Evolutionary conservation across 1,140 invertebrate genomes (phyloP).

Genomic region (Lepidurus couesii): DNA sequence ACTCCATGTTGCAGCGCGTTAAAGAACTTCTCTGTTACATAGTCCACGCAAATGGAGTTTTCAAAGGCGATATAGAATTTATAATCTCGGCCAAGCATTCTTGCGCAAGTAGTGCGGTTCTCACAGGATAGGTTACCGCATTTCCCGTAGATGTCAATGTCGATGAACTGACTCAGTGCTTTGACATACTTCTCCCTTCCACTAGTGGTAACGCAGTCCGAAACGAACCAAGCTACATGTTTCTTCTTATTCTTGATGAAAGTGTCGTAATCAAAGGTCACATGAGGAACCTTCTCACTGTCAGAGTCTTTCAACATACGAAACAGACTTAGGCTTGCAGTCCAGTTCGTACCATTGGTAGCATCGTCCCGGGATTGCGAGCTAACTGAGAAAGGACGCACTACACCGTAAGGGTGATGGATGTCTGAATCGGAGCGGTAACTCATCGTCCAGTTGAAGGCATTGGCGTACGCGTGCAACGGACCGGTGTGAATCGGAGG

Average conservation of each 20-base stretch:
- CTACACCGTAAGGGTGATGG: neutral
- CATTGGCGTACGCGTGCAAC: neutral
- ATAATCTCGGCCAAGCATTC: slow-evolving; percentile 25
- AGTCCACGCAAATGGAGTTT: slow-evolving; percentile 44
- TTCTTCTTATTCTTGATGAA: slow-evolving; percentile 42
- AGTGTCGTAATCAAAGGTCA: neutral
- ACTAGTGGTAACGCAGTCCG: slow-evolving; percentile 54
- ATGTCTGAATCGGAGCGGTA: neutral
- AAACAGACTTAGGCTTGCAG: neutral
- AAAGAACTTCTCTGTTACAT: slow-evolving; percentile 45
- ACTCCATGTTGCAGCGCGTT: slow-evolving; percentile 42
- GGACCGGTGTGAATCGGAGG: slow-evolving; percentile 7
- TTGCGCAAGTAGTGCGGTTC: slow-evolving; percentile 40
- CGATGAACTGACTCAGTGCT: slow-evolving; percentile 52
- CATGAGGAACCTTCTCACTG: neutral
- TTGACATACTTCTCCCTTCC: slow-evolving; percentile 51
- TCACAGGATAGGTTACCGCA: slow-evolving; percentile 48
- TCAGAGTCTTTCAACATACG: neutral
- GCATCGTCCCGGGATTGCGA: neutral
- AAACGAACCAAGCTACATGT: slow-evolving; percentile 57
- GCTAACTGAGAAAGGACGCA: neutral
- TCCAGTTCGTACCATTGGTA: neutral
- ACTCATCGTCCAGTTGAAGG: neutral
- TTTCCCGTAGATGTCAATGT: slow-evolving; percentile 62
- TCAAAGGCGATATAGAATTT: slow-evolving; percentile 45